Evolutionary conservation across 1,140 invertebrate species (phyloP), one percentile per base, ranked within the genome.

Genomic region (Coboldia fuscipes): DNA sequence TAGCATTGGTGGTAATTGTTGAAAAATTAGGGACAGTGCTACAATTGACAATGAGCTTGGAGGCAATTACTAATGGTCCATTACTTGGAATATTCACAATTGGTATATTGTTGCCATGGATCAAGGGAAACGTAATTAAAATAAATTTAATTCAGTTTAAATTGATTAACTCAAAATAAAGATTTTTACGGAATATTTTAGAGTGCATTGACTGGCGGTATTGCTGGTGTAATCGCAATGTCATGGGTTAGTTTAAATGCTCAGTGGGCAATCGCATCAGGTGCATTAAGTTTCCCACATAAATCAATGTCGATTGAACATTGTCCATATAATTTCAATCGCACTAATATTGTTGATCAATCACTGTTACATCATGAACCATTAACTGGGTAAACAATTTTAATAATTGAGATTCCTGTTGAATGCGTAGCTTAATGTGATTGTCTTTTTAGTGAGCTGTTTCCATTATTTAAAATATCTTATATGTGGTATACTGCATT

Each of bases 221-320:
- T 82, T 1, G 46, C 62, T 18, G 68, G 75, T 32, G 54, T 85
- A 3, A 46, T 61, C 4, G 57, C 80, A 12, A 69, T 81, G 40
- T 67, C 73, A 6, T 86, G 79, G 78, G 71, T 89, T 30, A 79
- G 73, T 20, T 58, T 88, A 9, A 77, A 82, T 16, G 71, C 78
- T 0, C 76, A 86, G 49, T 56, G 77, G 27, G 68, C 73, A 0
- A 75, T 81, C 24, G 67, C 70, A 0, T 57, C 55, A 10, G 70
- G 69, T 3, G 51, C 60, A 38, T 43, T 67, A 27, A 63, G 46
- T 15, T 72, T 70, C 41, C 54, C 65, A 3, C 67, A 67, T 30
- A 77, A 75, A 53, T 60, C 65, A 0, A 57, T 74, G 4, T 72
- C 60, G 10, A 70, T 69, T 1, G 65, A 72, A 23, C 72, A 75